Base-by-base conservation (phyloP, 1,140 invertebrate species). In the Drosophila sp. region DNA sequence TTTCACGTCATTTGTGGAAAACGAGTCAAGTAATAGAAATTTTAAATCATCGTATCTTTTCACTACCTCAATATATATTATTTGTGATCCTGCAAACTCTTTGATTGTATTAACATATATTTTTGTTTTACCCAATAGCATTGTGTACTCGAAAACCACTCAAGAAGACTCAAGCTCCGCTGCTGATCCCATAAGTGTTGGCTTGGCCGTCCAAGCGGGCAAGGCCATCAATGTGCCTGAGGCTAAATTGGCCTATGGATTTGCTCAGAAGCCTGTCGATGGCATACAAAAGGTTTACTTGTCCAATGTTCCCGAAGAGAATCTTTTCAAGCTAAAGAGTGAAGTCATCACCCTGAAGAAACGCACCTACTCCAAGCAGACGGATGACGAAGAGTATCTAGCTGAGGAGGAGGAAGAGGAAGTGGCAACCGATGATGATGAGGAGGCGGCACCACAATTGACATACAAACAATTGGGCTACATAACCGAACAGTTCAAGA, bases 111-210 rank as follows among this genome's bases (percentile, higher is more conserved):
- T 32, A 40, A 1, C 1, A 32, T 25, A 3, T 27, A 10, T 25
- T 4, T 38, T 27, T 1, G 11, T 11, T 3, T 38, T 10, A 11
- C 4, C n/a, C 17, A 55, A 3, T 25, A 89, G 84, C 33, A 76
- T 90, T 50, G 66, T 33, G 1, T 90, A 90, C 41, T 78, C 64
- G 7, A 90, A 80, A 57, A 8, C 40, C 2, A 25, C 63, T 50
- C 79, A 90, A 44, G 70, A 84, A 11, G 44, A 50, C 2, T 50
- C 44, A 27, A 80, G 75, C 2, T 57, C 81, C 11, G 89, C 92
- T 1, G 92, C 93, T 1, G 93, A 93, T 80, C 91, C 93, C 25
- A 92, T 93, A 3, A 93, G 93, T n/a, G 76, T 93, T 10, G 76
- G 86, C 25, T 30, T 93, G 30, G 92, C 92, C 1, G 91, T 82